Conservation (phyloP, 2,888 invertebrate genomes). For the Fabriciana adippe region DNA sequence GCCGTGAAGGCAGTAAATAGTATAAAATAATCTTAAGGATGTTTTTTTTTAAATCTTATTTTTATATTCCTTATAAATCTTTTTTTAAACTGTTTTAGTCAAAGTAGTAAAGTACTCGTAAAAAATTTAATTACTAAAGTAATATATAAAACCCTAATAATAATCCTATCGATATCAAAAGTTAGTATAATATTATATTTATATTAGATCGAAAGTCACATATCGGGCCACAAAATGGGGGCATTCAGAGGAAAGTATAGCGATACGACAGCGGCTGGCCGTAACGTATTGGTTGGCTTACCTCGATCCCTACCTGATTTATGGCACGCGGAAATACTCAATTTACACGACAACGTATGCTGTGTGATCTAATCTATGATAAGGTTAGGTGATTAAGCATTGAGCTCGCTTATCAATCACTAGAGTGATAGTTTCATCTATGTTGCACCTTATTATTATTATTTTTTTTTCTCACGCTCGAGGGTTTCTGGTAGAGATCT, state of each 20-base stretch:
- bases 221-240: conserved; percentile 32
- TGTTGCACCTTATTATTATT: no score
- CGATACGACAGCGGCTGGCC: conserved; percentile 60
- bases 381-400: conserved; percentile 43
- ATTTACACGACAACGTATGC: conserved; percentile 69
- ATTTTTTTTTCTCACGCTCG: no score
- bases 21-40: no score
- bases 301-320: conserved; percentile 77
- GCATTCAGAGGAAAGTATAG: conserved; percentile 46
- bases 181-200: conserved; percentile 9
- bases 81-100: no score
- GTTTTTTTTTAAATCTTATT: no score
- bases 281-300: conserved; percentile 76
- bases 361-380: conserved; percentile 59
- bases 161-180: background rate
- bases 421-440: background rate
- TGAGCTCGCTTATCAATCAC: conserved; percentile 24
- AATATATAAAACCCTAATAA: background rate
- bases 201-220: conserved; percentile 30
- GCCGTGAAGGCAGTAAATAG: no score
- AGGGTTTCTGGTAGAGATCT: no score
- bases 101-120: no score
- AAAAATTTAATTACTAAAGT: no score
- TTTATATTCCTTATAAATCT: no score
- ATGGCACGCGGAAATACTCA: conserved; percentile 76